Conservation (phyloP, 2,797 vertebrate species). For the Vireo griseus region DNA sequence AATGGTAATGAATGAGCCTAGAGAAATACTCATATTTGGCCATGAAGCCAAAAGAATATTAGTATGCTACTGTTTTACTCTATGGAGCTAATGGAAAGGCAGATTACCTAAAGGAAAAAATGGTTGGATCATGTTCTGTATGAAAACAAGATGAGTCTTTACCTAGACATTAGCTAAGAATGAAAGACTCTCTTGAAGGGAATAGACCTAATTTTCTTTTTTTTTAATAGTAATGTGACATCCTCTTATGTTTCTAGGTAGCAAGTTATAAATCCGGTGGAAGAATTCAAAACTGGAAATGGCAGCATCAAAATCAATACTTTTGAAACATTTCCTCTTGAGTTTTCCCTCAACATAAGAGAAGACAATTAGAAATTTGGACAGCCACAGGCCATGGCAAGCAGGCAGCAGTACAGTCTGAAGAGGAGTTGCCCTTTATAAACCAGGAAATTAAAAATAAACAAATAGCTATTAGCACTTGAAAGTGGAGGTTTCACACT, state of each 20-base stretch:
- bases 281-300: background rate
- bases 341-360: background rate
- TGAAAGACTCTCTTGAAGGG: background rate
- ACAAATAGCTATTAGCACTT: background rate
- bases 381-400: rapidly evolving
- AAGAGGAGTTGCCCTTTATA: background rate
- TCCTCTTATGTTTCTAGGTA: background rate
- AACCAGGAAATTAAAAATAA: slow-evolving; percentile 18
- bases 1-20: slow-evolving; percentile 13
- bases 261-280: background rate
- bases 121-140: rapidly evolving
- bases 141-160: background rate
- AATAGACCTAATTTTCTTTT: rapidly evolving
- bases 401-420: background rate
- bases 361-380: background rate
- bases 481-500: background rate
- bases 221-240: background rate
- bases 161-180: background rate
- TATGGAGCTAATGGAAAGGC: background rate
- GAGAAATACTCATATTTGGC: background rate
- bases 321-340: background rate
- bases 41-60: background rate
- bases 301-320: background rate
- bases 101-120: background rate
- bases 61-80: background rate